phyloP scores from a whole-genome alignment of 1,140 invertebrate species.

The Leptinotarsa texana region DNA sequence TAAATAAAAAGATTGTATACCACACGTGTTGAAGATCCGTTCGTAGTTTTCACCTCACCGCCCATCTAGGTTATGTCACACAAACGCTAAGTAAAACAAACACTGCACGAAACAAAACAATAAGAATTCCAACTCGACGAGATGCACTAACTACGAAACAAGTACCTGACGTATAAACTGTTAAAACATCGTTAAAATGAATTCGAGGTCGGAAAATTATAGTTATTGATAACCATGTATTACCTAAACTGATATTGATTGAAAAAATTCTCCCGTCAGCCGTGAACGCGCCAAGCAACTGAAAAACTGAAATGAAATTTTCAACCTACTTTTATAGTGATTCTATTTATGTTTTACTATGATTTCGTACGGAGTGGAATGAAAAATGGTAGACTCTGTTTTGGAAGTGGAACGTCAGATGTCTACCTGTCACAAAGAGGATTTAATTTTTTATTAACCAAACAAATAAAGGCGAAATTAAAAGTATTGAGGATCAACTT shows the following conservation, averaged over 20 bases:
- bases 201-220: not conserved
- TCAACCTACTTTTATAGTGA: conserved; percentile 4
- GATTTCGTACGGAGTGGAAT: not conserved
- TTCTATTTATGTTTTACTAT: conserved; percentile 4
- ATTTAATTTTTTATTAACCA: too few species aligned
- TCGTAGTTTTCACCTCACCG: conserved; percentile 11
- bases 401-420: not conserved
- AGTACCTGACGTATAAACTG: not conserved
- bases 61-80: conserved; percentile 8
- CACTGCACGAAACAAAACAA: conserved; percentile 3
- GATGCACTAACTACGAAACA: not conserved
- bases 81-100: not conserved
- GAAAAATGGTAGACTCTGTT: not conserved
- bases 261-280: not conserved
- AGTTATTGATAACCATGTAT: not conserved
- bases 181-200: not conserved
- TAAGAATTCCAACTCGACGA: not conserved
- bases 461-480: too few species aligned
- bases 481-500: too few species aligned
- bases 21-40: not conserved
- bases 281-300: not conserved
- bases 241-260: not conserved
- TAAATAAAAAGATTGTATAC: not conserved
- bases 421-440: too few species aligned
- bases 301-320: conserved; percentile 4